phyloP scores from a whole-genome alignment of 2,888 invertebrate species.

The Callimorpha dominula region DNA sequence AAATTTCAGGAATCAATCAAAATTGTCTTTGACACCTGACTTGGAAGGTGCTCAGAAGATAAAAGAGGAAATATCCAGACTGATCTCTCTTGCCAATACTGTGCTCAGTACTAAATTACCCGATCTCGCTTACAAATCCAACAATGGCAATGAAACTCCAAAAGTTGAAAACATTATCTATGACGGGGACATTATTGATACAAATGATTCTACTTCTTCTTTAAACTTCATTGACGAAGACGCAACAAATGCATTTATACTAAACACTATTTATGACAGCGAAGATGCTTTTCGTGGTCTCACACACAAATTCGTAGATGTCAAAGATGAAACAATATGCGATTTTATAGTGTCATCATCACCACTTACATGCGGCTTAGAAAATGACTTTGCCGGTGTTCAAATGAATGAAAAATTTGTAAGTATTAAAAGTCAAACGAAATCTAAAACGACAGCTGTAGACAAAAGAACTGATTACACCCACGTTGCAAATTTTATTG shows the following conservation, averaged over 20 bases:
- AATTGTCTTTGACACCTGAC: slow-evolving; percentile 71
- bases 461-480: slow-evolving; percentile 71
- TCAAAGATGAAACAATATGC: slow-evolving; percentile 56
- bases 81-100: slow-evolving; percentile 83
- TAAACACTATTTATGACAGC: slow-evolving; percentile 60
- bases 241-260: slow-evolving; percentile 56
- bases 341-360: slow-evolving; percentile 63
- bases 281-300: slow-evolving; percentile 58
- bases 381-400: slow-evolving; percentile 61
- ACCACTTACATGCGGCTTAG: slow-evolving; percentile 61
- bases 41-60: slow-evolving; percentile 72
- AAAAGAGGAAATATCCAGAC: slow-evolving; percentile 78
- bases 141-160: slow-evolving; percentile 51
- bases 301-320: slow-evolving; percentile 57
- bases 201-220: slow-evolving; percentile 55
- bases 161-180: slow-evolving; percentile 41
- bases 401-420: slow-evolving; percentile 60
- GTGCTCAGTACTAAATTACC: slow-evolving; percentile 80
- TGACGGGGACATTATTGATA: slow-evolving; percentile 31
- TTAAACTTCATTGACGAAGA: slow-evolving; percentile 64
- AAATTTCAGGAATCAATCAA: slow-evolving; percentile 74
- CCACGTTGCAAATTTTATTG: slow-evolving; percentile 78
- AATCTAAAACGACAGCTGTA: slow-evolving; percentile 40
- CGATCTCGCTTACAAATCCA: slow-evolving; percentile 73
- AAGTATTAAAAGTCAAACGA: slow-evolving; percentile 43